Evolutionary conservation across 30 jellyfish, hydroid and myxozoan species (phyloP), one percentile per base, ranked within the genome.

Genomic region (Turritopsis rubra): DNA sequence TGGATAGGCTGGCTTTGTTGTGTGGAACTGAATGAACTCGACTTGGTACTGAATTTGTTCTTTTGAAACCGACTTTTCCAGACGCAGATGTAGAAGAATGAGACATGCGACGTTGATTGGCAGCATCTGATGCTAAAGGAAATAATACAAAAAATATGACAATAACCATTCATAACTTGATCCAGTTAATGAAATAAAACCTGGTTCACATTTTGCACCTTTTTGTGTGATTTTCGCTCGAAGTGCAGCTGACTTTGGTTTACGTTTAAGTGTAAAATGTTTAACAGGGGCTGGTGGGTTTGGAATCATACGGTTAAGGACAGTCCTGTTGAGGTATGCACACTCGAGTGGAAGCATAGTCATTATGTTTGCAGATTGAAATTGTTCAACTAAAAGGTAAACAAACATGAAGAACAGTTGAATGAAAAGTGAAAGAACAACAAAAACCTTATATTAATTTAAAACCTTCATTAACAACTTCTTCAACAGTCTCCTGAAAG

Each of bases 231-330:
- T 87, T 29, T 93, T 93, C 27, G 99, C 99, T 52, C 99, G 78
- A 72, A 93, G 82, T 4, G 97, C 99, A 4, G 99, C 99, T 22
- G 99, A 93, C 65, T 93, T 93, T 17, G 99, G 99, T 72, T 93
- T 93, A 66, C 99, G 83, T 79, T 95, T 81, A 18, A 93, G 77
- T 0, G 99, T 93, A 71, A 93, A 93, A 84, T 89, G 96, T 80
- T 93, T 93, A 19, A 87, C 73, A 9, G 96, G 94, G 19, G 94
- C 91, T 9, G 96, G 98, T 71, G 81, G 93, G 7, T 79, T 60
- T 23, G 94, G 91, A 29, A 83, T 73, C 29, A 86, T 60, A 26
- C 87, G 85, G 30, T 65, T 75, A 60, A 93, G 80, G 5, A 89
- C 95, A 24, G 96, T 86, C 28, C 83, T 82, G 84, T 93, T 93